Base-by-base conservation (phyloP, 2,113 vertebrate genomes). In the Dissostichus mawsoni region DNA sequence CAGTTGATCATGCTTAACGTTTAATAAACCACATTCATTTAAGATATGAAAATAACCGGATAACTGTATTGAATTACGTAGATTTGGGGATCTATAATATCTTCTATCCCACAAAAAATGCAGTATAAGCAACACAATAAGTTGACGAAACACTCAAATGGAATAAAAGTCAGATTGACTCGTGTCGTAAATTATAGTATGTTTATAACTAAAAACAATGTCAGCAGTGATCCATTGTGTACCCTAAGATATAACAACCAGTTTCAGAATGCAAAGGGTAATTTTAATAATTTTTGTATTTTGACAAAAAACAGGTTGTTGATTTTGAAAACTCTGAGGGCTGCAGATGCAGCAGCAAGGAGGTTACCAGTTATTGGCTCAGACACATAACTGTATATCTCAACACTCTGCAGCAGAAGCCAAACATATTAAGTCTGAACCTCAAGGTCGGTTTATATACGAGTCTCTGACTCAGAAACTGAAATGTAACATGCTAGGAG, bases 381-480 rank as follows among this genome's bases (percentile, higher is more conserved):
- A 8, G 55, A 50, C 67, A 61, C 75, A 66, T 75, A 81, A 84
- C 58, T 72, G 58, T 56, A 62, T 57, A 81, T 83, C 63, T 86
- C 69, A 67, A 45, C 55, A 55, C 61, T 64, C n/a, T 75, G 74
- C 63, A 69, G 87, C 58, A 74, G 62, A 41, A 65, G 74, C 66
- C 57, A 44, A 13, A 41, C 66, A 79, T 29, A 29, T 84, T 76
- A 81, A 77, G 71, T 74, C 65, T 76, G 71, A 79, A 82, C 48
- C 72, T 84, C 81, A 89, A 87, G 79, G 87, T 82, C 84, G 64
- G 59, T 69, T 84, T 86, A 76, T 74, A 86, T 69, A 76, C 48
- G n/a, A 48, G 71, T 69, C 58, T 78, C 51, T 33, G 5, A 8
- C 62, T 78, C 62, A 45, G 56, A 6, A 36, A 36, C 36, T 8